Conservation (phyloP, 2,797 vertebrate genomes). For the Erethizon dorsatum region DNA sequence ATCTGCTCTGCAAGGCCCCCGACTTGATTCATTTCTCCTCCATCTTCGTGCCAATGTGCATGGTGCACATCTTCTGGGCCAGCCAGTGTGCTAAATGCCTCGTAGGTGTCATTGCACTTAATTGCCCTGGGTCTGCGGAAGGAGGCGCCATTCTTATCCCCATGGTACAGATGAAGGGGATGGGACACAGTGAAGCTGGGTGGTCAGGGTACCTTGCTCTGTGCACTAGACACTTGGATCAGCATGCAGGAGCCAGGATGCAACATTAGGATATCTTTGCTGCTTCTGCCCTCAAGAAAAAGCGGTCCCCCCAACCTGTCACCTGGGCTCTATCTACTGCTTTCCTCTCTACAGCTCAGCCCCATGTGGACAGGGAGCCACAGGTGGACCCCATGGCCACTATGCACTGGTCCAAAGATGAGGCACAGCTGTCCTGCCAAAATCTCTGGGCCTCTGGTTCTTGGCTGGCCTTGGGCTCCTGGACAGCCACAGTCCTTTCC, state of each 20-base stretch:
- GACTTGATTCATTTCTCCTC: background rate
- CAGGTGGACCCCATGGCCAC: background rate
- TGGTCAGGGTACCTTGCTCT: fast-evolving
- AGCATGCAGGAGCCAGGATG: fast-evolving
- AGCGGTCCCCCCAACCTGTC: fast-evolving
- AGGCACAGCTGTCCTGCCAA: fast-evolving
- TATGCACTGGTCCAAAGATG: too few species aligned
- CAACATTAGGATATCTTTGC: fast-evolving
- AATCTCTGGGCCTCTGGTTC: background rate
- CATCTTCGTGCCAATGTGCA: background rate
- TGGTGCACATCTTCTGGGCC: background rate
- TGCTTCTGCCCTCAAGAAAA: background rate
- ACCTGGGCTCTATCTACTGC: background rate
- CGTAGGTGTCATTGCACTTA: background rate
- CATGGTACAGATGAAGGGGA: fast-evolving
- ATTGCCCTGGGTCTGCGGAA: too few species aligned
- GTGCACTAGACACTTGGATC: background rate
- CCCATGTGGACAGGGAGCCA: background rate
- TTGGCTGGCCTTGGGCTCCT: background rate
- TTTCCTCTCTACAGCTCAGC: background rate
- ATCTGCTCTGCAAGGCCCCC: background rate
- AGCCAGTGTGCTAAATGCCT: background rate
- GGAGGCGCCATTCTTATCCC: background rate
- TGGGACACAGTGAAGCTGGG: fast-evolving
- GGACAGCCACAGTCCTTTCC: background rate